Percentiles rank a stretch among this genome's conserved stretches.
Conservation (phyloP, 2,797 vertebrate species). For the Zonotrichia albicollis region DNA sequence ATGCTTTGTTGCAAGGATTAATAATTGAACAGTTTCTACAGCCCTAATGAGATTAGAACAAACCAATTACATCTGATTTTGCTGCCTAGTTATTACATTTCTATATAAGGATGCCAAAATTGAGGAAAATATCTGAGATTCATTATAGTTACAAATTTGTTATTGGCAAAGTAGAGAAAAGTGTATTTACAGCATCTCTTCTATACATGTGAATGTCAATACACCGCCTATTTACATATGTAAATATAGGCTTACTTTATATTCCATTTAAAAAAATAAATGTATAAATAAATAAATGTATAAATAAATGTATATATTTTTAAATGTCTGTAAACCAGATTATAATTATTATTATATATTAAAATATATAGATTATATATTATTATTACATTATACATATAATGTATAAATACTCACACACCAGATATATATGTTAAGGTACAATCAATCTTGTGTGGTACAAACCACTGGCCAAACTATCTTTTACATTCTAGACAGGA, state of each 20-base stretch:
- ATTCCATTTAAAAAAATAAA: neutral
- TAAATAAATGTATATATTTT: neutral
- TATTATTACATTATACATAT: no score
- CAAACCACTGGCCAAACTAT: neutral
- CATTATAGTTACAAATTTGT: neutral
- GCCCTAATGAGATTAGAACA: slow-evolving; percentile 33
- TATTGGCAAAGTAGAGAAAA: neutral
- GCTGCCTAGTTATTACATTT: neutral
- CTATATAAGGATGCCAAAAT: neutral
- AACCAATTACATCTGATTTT: slow-evolving; percentile 36
- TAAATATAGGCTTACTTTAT: neutral
- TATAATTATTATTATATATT: no score
- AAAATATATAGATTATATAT: no score
- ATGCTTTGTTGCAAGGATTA: slow-evolving; percentile 30
- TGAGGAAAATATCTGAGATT: neutral
- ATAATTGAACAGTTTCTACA: slow-evolving; percentile 37
- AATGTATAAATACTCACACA: neutral
- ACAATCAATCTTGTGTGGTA: neutral
- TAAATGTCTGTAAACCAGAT: neutral
- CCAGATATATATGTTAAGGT: neutral
- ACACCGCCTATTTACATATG: neutral
- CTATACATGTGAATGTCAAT: neutral
- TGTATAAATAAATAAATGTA: no score
- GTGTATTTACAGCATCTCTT: neutral
- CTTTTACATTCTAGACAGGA: neutral